These are phyloP conservation scores for Trididemnum nubilum DNA, from an alignment of 23 tunicate species.

Conservation along the genomic window DNA sequence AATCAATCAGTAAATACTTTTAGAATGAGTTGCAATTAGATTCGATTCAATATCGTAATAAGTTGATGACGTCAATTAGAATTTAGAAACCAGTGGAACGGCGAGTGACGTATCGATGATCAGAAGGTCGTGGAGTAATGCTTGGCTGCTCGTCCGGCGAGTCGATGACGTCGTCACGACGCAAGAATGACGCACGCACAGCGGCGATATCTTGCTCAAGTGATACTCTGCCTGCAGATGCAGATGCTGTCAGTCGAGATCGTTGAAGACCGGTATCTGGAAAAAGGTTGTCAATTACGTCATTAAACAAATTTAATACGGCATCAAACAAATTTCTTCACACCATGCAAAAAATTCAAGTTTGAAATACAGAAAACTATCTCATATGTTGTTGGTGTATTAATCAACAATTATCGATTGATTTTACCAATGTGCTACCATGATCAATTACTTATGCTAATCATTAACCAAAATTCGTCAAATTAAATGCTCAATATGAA, in stretches of 20 bases:
- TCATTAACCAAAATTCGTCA: too few relatives aligned
- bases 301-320: too few relatives aligned
- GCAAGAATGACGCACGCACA: conserved; percentile 10
- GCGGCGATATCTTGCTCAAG: conserved; percentile 15
- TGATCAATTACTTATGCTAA: too few relatives aligned
- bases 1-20: too few relatives aligned
- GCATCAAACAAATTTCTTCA: too few relatives aligned
- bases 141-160: not conserved
- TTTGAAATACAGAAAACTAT: too few relatives aligned
- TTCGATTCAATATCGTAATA: not conserved
- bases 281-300: not conserved
- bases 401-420: too few relatives aligned
- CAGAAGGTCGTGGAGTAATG: not conserved
- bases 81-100: conserved; percentile 30
- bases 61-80: not conserved
- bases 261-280: not conserved
- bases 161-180: not conserved
- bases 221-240: not conserved
- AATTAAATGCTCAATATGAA: too few relatives aligned
- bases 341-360: too few relatives aligned
- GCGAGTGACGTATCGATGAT: not conserved
- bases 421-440: too few relatives aligned
- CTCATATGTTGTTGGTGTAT: too few relatives aligned
- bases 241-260: not conserved
- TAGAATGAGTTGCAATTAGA: too few relatives aligned